Evolutionary conservation across 2,888 invertebrate genomes (phyloP), one percentile per base, ranked within the genome.

Genomic region (Omphaloscelis lunosa): DNA sequence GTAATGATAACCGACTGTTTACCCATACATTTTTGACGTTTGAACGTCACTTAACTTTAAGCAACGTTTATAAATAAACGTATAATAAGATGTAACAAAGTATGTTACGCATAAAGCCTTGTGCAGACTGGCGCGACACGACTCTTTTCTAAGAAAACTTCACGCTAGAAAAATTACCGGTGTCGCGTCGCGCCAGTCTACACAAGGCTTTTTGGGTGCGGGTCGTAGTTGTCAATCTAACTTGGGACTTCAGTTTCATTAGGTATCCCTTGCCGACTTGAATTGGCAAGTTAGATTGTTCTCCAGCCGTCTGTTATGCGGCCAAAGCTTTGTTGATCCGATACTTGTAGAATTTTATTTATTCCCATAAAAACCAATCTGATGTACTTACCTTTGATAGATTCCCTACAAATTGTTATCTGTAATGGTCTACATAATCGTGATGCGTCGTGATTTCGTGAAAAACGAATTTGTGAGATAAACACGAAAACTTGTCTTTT

Each of bases 401-500:
- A n/a, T 56, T n/a, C 56, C 56, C n/a, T 56, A 6, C n/a, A n/a
- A 56, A n/a, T n/a, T n/a, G 53, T 12, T n/a, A 56, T 23, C 0
- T 9, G 53, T n/a, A 48, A 48, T 45, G 12, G 48, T 15, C n/a
- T 56, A 56, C n/a, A 53, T 27, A n/a, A 69, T 5, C 56, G 27
- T 58, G 39, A n/a, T n/a, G n/a, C 12, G 20, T 56, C 39, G 59
- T 41, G 41, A 59, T 61, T 15, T 62, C 62, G 15, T 62, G 15
- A 27, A 65, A 45, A 8, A 56, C 41, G 0, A 27, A 51, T 76
- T 75, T 27, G 8, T 17, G 39, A 58, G 12, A 29, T 6, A 65
- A 75, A 75, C 29, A 65, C 34, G 27, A 45, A 41, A 73, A 63
- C 62, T 34, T 53, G 53, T 62, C 6, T 45, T 62, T n/a, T 63